Evolutionary conservation across 2,797 vertebrate species (phyloP).

Genomic region (Mus caroli): DNA sequence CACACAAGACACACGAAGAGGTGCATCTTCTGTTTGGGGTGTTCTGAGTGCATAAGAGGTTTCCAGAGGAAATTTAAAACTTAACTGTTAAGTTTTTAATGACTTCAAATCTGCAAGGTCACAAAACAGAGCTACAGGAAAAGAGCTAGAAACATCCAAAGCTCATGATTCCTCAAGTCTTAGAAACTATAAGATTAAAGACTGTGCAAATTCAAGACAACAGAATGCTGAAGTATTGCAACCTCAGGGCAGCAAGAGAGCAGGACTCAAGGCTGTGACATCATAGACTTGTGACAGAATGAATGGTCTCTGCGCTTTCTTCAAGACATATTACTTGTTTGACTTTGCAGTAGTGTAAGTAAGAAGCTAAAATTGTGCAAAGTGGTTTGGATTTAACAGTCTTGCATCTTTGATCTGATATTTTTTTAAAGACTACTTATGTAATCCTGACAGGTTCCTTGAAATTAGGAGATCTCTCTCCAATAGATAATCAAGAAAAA

Average conservation of each 20-base stretch:
- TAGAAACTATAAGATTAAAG: not conserved
- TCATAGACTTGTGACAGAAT: not conserved
- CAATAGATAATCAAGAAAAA: not conserved
- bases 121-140: not conserved
- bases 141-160: not conserved
- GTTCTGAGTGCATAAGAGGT: not conserved
- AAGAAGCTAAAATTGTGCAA: not conserved
- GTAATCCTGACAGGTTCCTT: not conserved
- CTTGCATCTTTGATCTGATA: not conserved
- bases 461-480: not conserved
- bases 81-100: not conserved
- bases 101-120: not conserved
- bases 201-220: too few relatives aligned
- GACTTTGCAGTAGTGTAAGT: not conserved
- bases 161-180: not conserved
- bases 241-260: not conserved
- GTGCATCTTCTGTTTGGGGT: not conserved
- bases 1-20: not conserved
- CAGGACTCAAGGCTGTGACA: not conserved
- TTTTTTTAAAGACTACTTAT: not conserved
- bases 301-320: not conserved
- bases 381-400: constrained; percentile 4
- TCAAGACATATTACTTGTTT: not conserved
- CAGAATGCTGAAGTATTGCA: rapidly evolving
- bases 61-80: constrained; percentile 35